A percentile compares a stretch with the other conserved stretches of the same genome.
These are phyloP conservation scores for Escarpia spicata DNA, from an alignment of 2,888 invertebrate genomes.

Conservation along the genomic window DNA sequence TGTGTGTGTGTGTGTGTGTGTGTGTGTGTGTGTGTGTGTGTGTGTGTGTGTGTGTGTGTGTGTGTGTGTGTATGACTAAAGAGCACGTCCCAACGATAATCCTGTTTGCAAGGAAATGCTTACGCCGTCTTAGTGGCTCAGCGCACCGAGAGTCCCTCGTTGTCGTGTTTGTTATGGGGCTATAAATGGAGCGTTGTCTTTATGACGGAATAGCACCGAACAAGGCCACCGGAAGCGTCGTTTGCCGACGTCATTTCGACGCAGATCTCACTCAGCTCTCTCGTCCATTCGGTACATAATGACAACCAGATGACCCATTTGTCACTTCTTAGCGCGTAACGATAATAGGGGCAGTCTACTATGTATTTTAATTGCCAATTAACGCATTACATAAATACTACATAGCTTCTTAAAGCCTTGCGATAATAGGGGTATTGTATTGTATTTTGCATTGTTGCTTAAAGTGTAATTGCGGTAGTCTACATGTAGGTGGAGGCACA, in stretches of 20 bases:
- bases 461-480: no score
- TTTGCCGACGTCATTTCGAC: neutral
- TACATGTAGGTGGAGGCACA: no score
- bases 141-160: neutral
- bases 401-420: no score
- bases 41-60: no score
- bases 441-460: neutral
- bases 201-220: neutral
- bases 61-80: no score
- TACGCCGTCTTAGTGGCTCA: neutral
- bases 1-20: no score
- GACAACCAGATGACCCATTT: neutral
- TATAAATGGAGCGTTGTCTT: neutral
- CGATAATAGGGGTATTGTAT: neutral
- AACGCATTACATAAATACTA: neutral
- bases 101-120: neutral
- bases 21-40: no score
- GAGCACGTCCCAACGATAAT: neutral
- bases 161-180: neutral
- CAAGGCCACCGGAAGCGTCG: neutral
- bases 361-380: neutral
- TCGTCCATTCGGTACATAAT: neutral
- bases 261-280: neutral
- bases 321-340: neutral
- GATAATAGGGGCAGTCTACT: neutral